These are phyloP conservation scores for Drosophila bocqueti DNA, from an alignment of 1,140 invertebrate genomes.

Conservation along the genomic window DNA sequence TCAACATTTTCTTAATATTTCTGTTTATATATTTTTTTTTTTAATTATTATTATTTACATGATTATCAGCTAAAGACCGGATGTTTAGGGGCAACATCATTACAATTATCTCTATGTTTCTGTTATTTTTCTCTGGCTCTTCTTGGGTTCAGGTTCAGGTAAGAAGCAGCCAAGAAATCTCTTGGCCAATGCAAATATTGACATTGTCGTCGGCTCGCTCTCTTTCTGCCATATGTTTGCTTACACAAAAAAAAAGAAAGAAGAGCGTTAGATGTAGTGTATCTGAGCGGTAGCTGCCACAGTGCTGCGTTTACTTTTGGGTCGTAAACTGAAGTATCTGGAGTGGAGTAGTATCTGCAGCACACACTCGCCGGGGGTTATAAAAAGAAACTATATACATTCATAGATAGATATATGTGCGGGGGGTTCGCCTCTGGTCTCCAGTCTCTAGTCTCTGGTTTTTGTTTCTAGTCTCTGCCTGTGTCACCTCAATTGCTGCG, in stretches of 20 bases:
- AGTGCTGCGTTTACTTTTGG: constrained; percentile 63
- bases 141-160: constrained; percentile 30
- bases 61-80: constrained; percentile 41
- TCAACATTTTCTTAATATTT: background rate
- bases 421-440: constrained; percentile 16
- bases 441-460: constrained; percentile 36
- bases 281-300: constrained; percentile 65
- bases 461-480: constrained; percentile 43
- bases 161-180: constrained; percentile 43
- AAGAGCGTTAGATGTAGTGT: constrained; percentile 56
- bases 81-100: constrained; percentile 34
- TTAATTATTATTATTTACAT: constrained; percentile 11
- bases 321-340: constrained; percentile 65
- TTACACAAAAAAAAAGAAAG: background rate
- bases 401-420: background rate
- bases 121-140: constrained; percentile 22
- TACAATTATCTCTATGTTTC: constrained; percentile 41
- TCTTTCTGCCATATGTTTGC: constrained; percentile 25
- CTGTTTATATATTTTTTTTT: background rate
- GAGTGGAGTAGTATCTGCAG: constrained; percentile 27
- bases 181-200: constrained; percentile 76
- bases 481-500: constrained; percentile 78
- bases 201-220: constrained; percentile 63
- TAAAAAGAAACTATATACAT: constrained; percentile 40
- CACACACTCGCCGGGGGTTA: constrained; percentile 17